Base-by-base conservation (phyloP, 1,140 invertebrate species). In the Lethrus apterus region DNA sequence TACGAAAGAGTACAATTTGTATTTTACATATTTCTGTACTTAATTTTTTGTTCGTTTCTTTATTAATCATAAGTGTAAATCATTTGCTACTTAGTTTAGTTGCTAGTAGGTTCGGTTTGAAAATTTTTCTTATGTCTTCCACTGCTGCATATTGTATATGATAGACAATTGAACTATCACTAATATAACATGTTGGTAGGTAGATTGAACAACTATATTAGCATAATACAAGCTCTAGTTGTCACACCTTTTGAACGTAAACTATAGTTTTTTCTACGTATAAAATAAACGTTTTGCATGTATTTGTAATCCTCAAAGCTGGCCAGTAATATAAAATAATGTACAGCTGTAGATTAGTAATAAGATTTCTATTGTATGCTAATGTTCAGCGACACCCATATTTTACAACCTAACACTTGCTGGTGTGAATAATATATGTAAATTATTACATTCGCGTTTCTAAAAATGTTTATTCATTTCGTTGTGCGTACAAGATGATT, bases 331-430 rank as follows among this genome's bases (percentile, higher is more conserved):
- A 36, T 20, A 36, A 36, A 36, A 36, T 36, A 36, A 19, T 36
- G 34, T 36, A 36, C 34, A 20, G 34, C 19, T 36, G 34, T 36
- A 36, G 34, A 36, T 36, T 36, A 36, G 23, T 36, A 36, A 36
- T 36, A 36, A 36, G 34, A 36, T 36, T 36, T 36, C 34, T 36
- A 36, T 36, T 36, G 34, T 36, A 36, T 36, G 34, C 34, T 36
- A 36, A 36, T 36, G 34, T 36, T 17, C 9, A 36, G 34, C 11
- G 34, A 20, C 34, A 36, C 10, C 8, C 13, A 36, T 36, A 36
- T 36, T 36, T 36, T 36, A 36, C 34, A 36, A 36, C 34, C 34
- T 36, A 36, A 36, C 34, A 36, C 34, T 36, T 18, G 17, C 34
- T 20, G 23, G 34, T 36, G 34, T 36, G 34, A 36, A 36, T 36